Conservation (phyloP, 1,140 invertebrate genomes). For the Hestina assimilis region DNA sequence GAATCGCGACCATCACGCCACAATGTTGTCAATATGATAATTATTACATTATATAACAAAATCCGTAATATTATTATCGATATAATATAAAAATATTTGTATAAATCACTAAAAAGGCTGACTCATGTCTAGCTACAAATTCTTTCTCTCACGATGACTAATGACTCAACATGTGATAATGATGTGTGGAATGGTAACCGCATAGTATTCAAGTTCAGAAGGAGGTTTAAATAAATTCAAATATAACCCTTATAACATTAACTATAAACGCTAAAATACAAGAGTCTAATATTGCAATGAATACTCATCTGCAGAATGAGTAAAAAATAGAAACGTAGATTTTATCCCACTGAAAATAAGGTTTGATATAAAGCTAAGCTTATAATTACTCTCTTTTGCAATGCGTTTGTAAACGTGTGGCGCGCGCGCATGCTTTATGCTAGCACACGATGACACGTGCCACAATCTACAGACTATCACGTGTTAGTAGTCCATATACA, state of each 20-base stretch:
- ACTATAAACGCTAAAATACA: background rate
- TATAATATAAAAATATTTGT: background rate
- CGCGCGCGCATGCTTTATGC: slow-evolving; percentile 15
- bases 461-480: slow-evolving; percentile 2
- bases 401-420: slow-evolving; percentile 1
- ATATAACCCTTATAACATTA: background rate
- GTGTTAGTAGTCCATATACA: slow-evolving; percentile 6
- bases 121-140: slow-evolving; percentile 6
- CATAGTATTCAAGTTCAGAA: background rate
- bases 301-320: background rate
- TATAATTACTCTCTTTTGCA: slow-evolving; percentile 1
- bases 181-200: slow-evolving; percentile 14
- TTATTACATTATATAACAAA: background rate
- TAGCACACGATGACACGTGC: slow-evolving; percentile 11
- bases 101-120: background rate
- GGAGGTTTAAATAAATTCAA: background rate
- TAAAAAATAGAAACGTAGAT: background rate
- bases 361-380: background rate
- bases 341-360: background rate
- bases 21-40: no score
- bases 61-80: background rate
- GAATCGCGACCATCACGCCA: no score
- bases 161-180: slow-evolving; percentile 24
- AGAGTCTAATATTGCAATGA: background rate
- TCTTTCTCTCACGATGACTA: slow-evolving; percentile 14